phyloP scores from a whole-genome alignment of 2,888 invertebrate genomes.

The Siphonodentalium dalli region DNA sequence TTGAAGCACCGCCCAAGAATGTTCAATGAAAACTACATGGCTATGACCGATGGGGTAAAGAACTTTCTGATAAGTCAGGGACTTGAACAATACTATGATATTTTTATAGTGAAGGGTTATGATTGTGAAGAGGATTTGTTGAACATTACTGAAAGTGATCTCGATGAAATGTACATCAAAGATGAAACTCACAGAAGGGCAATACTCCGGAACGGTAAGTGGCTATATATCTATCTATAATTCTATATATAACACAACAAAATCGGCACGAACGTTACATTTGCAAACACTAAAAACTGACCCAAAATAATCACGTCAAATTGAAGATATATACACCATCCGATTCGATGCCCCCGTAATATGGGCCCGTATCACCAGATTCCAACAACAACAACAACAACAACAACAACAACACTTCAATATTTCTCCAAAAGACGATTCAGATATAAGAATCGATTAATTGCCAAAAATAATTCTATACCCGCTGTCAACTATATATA shows the following conservation, averaged over 20 bases:
- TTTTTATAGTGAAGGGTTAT: constrained; percentile 53
- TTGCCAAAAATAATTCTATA: no score
- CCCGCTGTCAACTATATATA: no score
- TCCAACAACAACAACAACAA: no score
- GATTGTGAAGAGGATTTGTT: constrained; percentile 52
- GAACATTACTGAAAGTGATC: constrained; percentile 38
- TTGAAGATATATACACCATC: no score
- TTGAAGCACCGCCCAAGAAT: not conserved
- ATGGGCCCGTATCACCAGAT: no score
- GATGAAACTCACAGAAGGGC: constrained; percentile 34
- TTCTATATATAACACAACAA: not conserved
- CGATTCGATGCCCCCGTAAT: no score
- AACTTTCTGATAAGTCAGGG: constrained; percentile 43
- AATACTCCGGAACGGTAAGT: constrained; percentile 38
- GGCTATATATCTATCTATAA: not conserved
- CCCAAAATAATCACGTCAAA: no score
- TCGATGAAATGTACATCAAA: constrained; percentile 45
- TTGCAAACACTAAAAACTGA: no score
- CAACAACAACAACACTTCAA: no score
- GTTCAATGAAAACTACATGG: constrained; percentile 19
- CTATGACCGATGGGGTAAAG: constrained; percentile 35
- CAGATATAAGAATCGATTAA: no score
- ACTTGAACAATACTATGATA: constrained; percentile 45
- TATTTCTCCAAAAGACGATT: no score
- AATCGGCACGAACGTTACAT: no score